Conservation (phyloP, 2,888 invertebrate genomes). For the Thereva unica region DNA sequence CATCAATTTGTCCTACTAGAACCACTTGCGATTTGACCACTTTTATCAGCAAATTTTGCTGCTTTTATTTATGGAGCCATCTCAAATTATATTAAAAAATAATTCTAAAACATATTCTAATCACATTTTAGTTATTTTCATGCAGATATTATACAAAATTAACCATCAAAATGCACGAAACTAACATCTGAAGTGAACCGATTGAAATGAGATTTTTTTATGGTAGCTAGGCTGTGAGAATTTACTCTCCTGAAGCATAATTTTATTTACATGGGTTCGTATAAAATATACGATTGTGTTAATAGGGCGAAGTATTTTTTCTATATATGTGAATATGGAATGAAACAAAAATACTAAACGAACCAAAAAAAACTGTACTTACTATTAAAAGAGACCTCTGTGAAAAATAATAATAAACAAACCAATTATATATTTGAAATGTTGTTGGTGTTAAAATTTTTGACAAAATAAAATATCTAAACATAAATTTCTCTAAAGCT, state of each 20-base stretch:
- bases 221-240: not conserved
- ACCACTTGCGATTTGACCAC: constrained; percentile 21
- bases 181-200: not conserved
- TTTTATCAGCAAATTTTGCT: constrained; percentile 5
- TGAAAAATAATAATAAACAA: too few relatives aligned
- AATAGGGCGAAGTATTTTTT: too few relatives aligned
- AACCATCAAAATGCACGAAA: constrained; percentile 19
- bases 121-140: constrained; percentile 24
- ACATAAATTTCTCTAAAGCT: too few relatives aligned
- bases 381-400: too few relatives aligned
- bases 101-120: constrained; percentile 4
- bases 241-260: constrained; percentile 4
- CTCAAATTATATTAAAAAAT: not conserved
- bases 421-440: too few relatives aligned
- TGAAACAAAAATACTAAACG: too few relatives aligned
- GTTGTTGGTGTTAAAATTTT: too few relatives aligned
- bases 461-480: too few relatives aligned
- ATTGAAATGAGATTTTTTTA: constrained; percentile 26
- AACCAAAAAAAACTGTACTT: too few relatives aligned
- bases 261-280: too few relatives aligned
- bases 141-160: not conserved
- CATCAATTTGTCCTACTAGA: constrained; percentile 20
- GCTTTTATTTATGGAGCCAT: constrained; percentile 26
- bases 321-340: too few relatives aligned
- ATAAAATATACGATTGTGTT: too few relatives aligned